Evolutionary conservation across 2,888 invertebrate species (phyloP).

Genomic region (Ctenicera cuprea): DNA sequence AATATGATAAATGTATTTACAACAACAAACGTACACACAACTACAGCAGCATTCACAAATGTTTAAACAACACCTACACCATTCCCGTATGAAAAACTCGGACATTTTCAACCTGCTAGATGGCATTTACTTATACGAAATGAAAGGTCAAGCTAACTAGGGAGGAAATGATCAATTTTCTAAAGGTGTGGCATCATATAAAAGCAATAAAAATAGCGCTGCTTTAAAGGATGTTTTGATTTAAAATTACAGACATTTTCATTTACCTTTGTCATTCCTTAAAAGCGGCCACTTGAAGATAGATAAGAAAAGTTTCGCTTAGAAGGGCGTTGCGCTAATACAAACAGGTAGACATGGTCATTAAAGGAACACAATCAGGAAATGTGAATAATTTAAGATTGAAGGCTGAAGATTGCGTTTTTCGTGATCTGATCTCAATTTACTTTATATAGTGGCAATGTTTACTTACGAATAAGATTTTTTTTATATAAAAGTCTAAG

Average conservation of each 20-base stretch:
- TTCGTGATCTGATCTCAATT: too few relatives aligned
- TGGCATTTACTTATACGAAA: not conserved
- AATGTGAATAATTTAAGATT: too few relatives aligned
- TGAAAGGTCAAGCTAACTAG: slow-evolving; percentile 32
- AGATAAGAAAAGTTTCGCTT: not conserved
- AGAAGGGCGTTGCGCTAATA: not conserved
- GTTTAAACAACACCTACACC: slow-evolving; percentile 14
- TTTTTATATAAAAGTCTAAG: too few relatives aligned
- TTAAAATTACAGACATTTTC: not conserved
- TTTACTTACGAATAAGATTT: too few relatives aligned
- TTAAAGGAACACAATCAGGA: not conserved
- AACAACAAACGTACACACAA: not conserved
- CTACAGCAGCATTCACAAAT: not conserved
- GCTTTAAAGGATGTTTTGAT: not conserved
- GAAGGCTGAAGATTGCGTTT: too few relatives aligned
- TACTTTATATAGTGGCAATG: too few relatives aligned
- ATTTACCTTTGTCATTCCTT: not conserved
- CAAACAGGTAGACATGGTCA: not conserved
- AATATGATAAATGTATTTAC: not conserved
- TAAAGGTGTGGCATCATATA: slow-evolving; percentile 26
- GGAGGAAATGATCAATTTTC: slow-evolving; percentile 38
- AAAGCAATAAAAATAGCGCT: slow-evolving; percentile 8
- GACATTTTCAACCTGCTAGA: slow-evolving; percentile 21
- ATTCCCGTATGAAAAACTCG: not conserved
- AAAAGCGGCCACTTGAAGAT: slow-evolving; percentile 1